Conservation (phyloP, 2,797 vertebrate species). For the Micromesistius poutassou region DNA sequence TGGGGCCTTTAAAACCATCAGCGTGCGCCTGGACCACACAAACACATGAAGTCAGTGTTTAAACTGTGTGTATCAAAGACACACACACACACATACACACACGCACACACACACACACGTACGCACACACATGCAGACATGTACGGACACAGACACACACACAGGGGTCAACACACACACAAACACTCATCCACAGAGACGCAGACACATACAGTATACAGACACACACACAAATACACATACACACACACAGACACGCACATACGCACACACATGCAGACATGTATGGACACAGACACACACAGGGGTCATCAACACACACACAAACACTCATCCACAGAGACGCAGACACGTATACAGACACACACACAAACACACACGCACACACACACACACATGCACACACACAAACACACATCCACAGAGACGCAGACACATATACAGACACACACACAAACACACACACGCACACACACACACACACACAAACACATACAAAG, state of each 20-base stretch:
- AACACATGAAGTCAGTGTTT: not conserved
- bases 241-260: not conserved
- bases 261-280: not conserved
- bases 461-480: too few species aligned
- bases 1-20: too few species aligned
- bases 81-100: not conserved
- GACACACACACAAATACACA: not conserved
- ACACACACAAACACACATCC: not conserved
- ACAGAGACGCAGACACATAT: not conserved
- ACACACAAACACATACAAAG: not conserved
- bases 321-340: not conserved
- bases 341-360: too few species aligned
- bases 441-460: too few species aligned
- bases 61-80: too few species aligned
- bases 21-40: not conserved
- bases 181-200: too few species aligned
- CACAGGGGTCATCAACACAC: too few species aligned
- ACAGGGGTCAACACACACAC: too few species aligned
- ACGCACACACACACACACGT: conserved; percentile 1
- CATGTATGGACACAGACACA: too few species aligned
- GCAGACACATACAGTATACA: too few species aligned
- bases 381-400: conserved; percentile 3
- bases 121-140: not conserved
- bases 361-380: not conserved
- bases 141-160: not conserved